phyloP scores from a whole-genome alignment of 2,888 invertebrate species.

The Drosophila nr. perissopoda region DNA sequence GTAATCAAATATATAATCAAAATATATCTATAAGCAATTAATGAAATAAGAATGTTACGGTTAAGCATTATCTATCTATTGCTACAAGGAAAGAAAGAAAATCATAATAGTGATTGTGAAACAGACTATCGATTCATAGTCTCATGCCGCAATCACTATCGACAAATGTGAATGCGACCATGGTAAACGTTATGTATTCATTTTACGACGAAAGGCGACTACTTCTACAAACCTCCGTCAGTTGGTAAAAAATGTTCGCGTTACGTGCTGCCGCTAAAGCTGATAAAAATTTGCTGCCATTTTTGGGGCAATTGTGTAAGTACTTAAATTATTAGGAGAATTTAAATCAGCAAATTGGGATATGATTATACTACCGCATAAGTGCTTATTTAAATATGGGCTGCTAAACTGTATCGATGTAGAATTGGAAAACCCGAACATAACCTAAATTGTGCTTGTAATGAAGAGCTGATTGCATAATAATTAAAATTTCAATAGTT shows the following conservation, averaged over 20 bases:
- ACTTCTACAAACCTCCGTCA: conserved; percentile 29
- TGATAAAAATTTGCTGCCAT: conserved; percentile 76
- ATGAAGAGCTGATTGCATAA: conserved; percentile 53
- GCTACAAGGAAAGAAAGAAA: background rate
- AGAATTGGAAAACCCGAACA: conserved; percentile 32
- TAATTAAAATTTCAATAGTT: conserved; percentile 9
- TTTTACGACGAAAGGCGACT: conserved; percentile 2
- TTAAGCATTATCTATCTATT: background rate
- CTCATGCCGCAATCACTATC: conserved; percentile 7
- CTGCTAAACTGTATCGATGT: background rate
- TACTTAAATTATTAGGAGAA: conserved; percentile 30
- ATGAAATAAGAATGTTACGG: background rate
- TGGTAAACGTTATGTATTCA: conserved; percentile 20
- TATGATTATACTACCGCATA: background rate
- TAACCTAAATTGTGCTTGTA: conserved; percentile 50
- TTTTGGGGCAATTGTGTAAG: conserved; percentile 80
- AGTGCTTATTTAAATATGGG: background rate
- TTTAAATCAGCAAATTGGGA: background rate
- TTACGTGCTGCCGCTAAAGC: conserved; percentile 80
- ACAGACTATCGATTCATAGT: conserved; percentile 2
- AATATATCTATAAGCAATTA: background rate
- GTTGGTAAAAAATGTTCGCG: conserved; percentile 72
- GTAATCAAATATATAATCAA: background rate
- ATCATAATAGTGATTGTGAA: background rate
- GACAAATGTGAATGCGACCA: conserved; percentile 8